Evolutionary conservation across 2,888 invertebrate genomes (phyloP).

Genomic region (Kryphioiulus occultus): DNA sequence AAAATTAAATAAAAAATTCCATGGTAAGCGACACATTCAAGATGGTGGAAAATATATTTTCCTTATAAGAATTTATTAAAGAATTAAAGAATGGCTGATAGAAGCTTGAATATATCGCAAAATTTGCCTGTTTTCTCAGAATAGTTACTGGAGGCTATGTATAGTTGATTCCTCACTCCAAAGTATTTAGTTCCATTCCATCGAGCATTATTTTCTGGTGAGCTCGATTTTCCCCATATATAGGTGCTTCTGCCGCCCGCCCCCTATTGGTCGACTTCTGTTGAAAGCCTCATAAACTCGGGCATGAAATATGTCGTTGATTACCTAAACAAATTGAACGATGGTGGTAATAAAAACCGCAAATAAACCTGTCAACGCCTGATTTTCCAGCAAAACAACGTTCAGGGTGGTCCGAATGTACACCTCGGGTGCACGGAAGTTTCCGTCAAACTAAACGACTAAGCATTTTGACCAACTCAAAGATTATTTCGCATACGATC

Average conservation of each 20-base stretch:
- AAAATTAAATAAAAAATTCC: too few species aligned
- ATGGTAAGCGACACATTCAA: too few species aligned
- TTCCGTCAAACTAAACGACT: not conserved
- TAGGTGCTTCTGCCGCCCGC: not conserved
- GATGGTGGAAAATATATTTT: too few species aligned
- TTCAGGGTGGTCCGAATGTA: not conserved
- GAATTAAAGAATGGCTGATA: too few species aligned
- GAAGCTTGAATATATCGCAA: not conserved
- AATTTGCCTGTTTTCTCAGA: not conserved
- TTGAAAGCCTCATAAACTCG: not conserved
- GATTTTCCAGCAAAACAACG: not conserved
- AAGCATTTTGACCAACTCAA: not conserved
- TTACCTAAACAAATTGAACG: not conserved
- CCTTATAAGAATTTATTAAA: too few species aligned
- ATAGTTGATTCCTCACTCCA: not conserved
- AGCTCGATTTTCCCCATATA: not conserved
- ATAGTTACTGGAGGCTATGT: not conserved
- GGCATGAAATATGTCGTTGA: not conserved
- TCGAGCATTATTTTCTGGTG: not conserved
- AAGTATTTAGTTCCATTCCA: not conserved
- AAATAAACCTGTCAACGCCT: not conserved
- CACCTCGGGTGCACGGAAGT: not conserved
- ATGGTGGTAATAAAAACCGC: not conserved
- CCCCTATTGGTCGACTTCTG: not conserved
- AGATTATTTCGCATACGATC: not conserved